Conservation (phyloP, 2,113 vertebrate genomes). For the Accipiter virgatus region DNA sequence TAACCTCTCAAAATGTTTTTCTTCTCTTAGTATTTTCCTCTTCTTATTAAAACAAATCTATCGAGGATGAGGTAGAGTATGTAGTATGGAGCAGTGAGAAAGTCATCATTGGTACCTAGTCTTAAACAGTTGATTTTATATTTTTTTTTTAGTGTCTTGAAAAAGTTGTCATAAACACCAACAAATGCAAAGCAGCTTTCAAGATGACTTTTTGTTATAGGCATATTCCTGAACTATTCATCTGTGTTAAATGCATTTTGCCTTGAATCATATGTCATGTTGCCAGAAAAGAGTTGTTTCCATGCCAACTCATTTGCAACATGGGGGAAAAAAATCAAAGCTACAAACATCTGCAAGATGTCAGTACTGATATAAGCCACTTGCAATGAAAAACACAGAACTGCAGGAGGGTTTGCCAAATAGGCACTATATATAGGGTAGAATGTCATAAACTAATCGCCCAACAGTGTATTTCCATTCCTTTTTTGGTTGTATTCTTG, state of each 20-base stretch:
- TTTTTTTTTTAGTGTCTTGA: conserved; percentile 40
- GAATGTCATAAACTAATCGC: conserved; percentile 67
- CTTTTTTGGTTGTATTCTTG: conserved; percentile 65
- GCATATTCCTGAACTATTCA: conserved; percentile 81
- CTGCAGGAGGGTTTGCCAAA: conserved; percentile 72
- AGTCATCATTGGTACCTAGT: not conserved
- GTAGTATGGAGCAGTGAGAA: not conserved
- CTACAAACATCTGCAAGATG: conserved; percentile 83
- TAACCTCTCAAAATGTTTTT: not conserved
- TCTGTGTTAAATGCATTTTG: conserved; percentile 84
- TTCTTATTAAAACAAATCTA: conserved; percentile 27
- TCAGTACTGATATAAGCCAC: conserved; percentile 76
- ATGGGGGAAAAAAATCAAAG: conserved; percentile 74
- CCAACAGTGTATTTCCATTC: conserved; percentile 56
- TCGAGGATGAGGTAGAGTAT: not conserved
- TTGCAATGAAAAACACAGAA: conserved; percentile 74
- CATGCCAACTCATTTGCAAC: conserved; percentile 85
- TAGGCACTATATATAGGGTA: conserved; percentile 62
- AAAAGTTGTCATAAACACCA: conserved; percentile 78
- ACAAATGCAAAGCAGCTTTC: conserved; percentile 77
- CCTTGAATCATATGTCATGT: conserved; percentile 83
- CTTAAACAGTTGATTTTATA: conserved; percentile 14
- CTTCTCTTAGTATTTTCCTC: not conserved
- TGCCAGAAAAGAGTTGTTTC: conserved; percentile 84
- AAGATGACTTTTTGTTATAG: conserved; percentile 78